Evolutionary conservation across 2,888 invertebrate species (phyloP).

Genomic region (Drosophila bunnanda): DNA sequence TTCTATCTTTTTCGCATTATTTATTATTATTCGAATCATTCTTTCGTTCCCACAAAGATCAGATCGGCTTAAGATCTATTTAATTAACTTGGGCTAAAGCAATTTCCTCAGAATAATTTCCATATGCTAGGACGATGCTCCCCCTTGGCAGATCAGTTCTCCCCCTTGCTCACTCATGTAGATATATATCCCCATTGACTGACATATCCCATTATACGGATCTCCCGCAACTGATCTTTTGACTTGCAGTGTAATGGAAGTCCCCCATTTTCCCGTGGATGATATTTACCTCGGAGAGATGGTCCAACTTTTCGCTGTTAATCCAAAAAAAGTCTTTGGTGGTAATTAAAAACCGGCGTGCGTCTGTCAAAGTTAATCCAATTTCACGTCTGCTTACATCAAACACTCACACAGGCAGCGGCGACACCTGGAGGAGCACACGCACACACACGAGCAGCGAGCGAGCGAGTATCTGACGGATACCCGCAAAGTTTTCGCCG

Average conservation of each 20-base stretch:
- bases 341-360: slow-evolving; percentile 69
- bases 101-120: slow-evolving; percentile 2
- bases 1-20: not conserved
- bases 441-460: slow-evolving; percentile 39
- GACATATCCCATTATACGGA: slow-evolving; percentile 42
- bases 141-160: slow-evolving; percentile 11
- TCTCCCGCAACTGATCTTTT: slow-evolving; percentile 36
- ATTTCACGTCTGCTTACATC: slow-evolving; percentile 66
- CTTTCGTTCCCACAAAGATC: not conserved
- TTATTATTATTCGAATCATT: not conserved
- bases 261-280: not conserved
- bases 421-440: slow-evolving; percentile 33
- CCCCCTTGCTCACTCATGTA: not conserved
- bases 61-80: not conserved
- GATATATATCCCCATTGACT: slow-evolving; percentile 18
- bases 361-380: slow-evolving; percentile 75
- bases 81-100: slow-evolving; percentile 2
- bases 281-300: slow-evolving; percentile 36
- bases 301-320: slow-evolving; percentile 43
- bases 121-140: not conserved
- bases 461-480: slow-evolving; percentile 29
- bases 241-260: slow-evolving; percentile 32
- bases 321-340: slow-evolving; percentile 48
- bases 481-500: slow-evolving; percentile 36
- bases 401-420: slow-evolving; percentile 36